A percentile compares a stretch with the other conserved stretches of the same genome.
Evolutionary conservation across 2,797 vertebrate species (phyloP).

Genomic region (Epinephelus awoara): DNA sequence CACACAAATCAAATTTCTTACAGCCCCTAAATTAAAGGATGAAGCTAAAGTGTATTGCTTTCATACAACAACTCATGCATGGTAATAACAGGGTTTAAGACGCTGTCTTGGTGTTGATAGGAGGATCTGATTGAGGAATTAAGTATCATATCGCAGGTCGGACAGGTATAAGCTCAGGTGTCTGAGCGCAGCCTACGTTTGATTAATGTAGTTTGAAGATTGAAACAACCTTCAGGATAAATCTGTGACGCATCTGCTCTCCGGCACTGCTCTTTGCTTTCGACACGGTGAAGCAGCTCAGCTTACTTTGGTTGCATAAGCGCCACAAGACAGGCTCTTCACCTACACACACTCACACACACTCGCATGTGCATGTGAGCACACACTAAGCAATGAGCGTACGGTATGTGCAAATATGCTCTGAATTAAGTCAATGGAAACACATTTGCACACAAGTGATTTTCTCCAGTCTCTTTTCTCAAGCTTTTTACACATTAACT

Average conservation of each 20-base stretch:
- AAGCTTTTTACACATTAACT: constrained; percentile 7
- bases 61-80: constrained; percentile 8
- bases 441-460: constrained; percentile 11
- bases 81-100: constrained; percentile 36
- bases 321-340: constrained; percentile 24
- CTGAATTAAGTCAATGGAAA: constrained; percentile 19
- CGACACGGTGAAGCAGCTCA: constrained; percentile 51
- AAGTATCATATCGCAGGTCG: background rate
- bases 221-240: constrained; percentile 6
- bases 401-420: constrained; percentile 34
- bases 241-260: constrained; percentile 53
- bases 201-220: constrained; percentile 22
- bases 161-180: constrained; percentile 25
- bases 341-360: constrained; percentile 17
- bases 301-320: constrained; percentile 67
- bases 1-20: constrained; percentile 12
- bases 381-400: constrained; percentile 12
- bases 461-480: background rate
- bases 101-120: constrained; percentile 7
- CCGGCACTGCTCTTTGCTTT: constrained; percentile 12
- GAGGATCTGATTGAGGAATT: constrained; percentile 15
- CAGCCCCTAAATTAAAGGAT: constrained; percentile 43
- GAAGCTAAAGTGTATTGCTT: constrained; percentile 18
- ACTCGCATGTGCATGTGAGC: constrained; percentile 16
- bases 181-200: constrained; percentile 7